A percentile compares a stretch with the other conserved stretches of the same genome.
Conservation (phyloP, 2,888 invertebrate species). For the Drosophila barbarae region DNA sequence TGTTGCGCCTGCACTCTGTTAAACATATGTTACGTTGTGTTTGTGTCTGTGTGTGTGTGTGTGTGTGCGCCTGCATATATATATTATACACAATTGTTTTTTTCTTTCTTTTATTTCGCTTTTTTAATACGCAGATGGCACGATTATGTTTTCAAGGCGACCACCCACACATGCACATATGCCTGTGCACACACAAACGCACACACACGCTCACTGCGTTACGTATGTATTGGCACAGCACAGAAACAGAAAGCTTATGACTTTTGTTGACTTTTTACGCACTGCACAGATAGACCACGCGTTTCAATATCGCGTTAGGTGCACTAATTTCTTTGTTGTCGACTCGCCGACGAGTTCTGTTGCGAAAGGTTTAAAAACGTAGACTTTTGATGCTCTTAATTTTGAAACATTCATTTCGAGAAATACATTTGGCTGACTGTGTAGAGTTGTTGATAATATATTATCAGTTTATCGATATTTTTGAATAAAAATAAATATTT, state of each 20-base stretch:
- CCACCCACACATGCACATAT: slow-evolving; percentile 19
- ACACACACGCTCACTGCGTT: slow-evolving; percentile 18
- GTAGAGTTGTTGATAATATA: not conserved
- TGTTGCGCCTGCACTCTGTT: slow-evolving; percentile 47
- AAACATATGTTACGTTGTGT: slow-evolving; percentile 22
- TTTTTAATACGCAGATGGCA: slow-evolving; percentile 18
- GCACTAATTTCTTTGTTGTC: not conserved
- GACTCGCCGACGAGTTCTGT: slow-evolving; percentile 7
- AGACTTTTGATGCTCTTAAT: slow-evolving; percentile 5
- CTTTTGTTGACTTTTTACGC: slow-evolving; percentile 46
- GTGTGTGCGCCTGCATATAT: slow-evolving; percentile 23
- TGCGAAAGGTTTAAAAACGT: slow-evolving; percentile 1
- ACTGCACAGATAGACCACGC: slow-evolving; percentile 19
- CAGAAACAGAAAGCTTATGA: slow-evolving; percentile 52
- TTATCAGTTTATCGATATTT: too few relatives aligned
- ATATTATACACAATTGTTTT: slow-evolving; percentile 47
- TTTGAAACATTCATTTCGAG: slow-evolving; percentile 27
- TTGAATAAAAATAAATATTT: too few relatives aligned
- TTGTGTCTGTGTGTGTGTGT: slow-evolving; percentile 28
- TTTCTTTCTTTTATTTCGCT: slow-evolving; percentile 7
- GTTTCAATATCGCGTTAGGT: slow-evolving; percentile 2
- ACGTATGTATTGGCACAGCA: slow-evolving; percentile 27
- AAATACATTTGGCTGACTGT: slow-evolving; percentile 19
- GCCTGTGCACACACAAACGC: slow-evolving; percentile 22
- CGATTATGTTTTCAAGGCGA: slow-evolving; percentile 50